Conservation (phyloP, 2,797 vertebrate species). For the Oryzias sinensis region DNA sequence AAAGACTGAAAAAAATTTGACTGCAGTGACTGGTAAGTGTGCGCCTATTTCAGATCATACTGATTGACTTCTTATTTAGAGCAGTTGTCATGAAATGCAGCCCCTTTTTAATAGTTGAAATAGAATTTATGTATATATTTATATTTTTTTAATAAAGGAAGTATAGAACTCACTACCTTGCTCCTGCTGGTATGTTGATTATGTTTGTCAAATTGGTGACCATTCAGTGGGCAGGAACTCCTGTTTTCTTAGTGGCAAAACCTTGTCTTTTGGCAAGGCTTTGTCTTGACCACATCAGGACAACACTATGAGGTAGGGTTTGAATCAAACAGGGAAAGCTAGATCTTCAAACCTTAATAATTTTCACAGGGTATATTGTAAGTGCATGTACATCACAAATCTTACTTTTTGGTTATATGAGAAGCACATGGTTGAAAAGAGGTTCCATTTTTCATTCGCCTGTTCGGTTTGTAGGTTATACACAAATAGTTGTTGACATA, state of each 20-base stretch:
- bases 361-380: constrained; percentile 84
- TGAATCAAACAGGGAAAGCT: constrained; percentile 80
- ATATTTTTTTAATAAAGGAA: constrained; percentile 89
- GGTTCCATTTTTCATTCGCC: constrained; percentile 79
- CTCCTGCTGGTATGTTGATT: constrained; percentile 87
- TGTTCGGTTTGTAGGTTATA: constrained; percentile 78
- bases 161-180: constrained; percentile 87
- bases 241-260: constrained; percentile 78
- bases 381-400: constrained; percentile 84
- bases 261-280: constrained; percentile 76
- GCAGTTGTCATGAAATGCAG: constrained; percentile 85
- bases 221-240: constrained; percentile 80
- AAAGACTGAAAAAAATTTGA: constrained; percentile 78
- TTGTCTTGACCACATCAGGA: constrained; percentile 77
- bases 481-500: constrained; percentile 77
- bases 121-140: constrained; percentile 89
- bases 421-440: constrained; percentile 82
- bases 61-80: constrained; percentile 85
- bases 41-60: constrained; percentile 83
- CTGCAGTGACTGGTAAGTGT: constrained; percentile 83
- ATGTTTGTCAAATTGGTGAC: constrained; percentile 82
- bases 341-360: constrained; percentile 82
- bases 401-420: constrained; percentile 80
- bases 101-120: constrained; percentile 88
- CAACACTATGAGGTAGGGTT: constrained; percentile 82